Evolutionary conservation across 2,113 vertebrate species (phyloP).

Genomic region (Hystrix brachyura): DNA sequence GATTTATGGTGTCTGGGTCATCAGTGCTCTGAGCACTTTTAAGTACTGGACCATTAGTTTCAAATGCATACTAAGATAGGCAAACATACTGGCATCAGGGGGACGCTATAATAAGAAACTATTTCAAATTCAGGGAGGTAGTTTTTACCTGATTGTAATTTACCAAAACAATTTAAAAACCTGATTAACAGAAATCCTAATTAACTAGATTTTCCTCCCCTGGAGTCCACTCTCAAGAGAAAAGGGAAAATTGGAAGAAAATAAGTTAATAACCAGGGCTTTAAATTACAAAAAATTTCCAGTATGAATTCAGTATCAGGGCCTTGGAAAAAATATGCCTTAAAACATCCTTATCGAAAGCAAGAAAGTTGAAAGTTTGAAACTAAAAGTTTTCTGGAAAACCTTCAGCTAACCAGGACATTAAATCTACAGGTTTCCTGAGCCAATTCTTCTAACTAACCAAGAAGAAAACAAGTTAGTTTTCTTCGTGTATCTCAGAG

Average conservation of each 20-base stretch:
- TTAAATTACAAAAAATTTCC: neutral
- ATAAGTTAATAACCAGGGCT: constrained; percentile 27
- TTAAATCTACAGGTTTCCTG: neutral
- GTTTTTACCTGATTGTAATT: constrained; percentile 59
- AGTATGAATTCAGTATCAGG: constrained; percentile 2
- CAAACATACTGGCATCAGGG: neutral
- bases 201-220: constrained; percentile 12
- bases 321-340: neutral
- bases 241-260: constrained; percentile 57
- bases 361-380: constrained; percentile 3
- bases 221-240: constrained; percentile 30
- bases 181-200: constrained; percentile 69
- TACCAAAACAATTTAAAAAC: constrained; percentile 68
- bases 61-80: constrained; percentile 22
- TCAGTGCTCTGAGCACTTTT: neutral
- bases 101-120: constrained; percentile 26
- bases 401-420: neutral
- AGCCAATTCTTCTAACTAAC: neutral
- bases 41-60: constrained; percentile 49
- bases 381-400: constrained; percentile 8
- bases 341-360: neutral
- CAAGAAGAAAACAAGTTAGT: neutral
- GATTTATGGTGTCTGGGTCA: constrained; percentile 74
- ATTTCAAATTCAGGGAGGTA: constrained; percentile 25
- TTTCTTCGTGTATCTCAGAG: neutral